Evolutionary conservation across 2,797 vertebrate genomes (phyloP).

Genomic region (Threskiornis aethiopicus): DNA sequence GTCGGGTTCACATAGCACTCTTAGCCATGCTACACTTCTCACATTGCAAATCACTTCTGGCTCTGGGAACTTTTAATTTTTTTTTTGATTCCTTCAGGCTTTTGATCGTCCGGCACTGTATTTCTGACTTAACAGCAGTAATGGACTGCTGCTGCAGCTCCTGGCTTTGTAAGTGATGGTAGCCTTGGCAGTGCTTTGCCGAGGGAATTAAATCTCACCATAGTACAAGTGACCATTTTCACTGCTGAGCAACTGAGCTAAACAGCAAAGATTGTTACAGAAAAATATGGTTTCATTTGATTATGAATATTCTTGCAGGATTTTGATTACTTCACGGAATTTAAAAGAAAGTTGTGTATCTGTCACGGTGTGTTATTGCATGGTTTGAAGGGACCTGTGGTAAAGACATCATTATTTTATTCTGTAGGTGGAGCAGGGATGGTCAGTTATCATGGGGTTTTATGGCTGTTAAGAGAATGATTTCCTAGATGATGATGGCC

Average conservation of each 20-base stretch:
- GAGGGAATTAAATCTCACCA: neutral
- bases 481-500: neutral
- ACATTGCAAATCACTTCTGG: neutral
- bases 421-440: neutral
- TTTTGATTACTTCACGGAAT: neutral
- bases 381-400: neutral
- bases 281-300: neutral
- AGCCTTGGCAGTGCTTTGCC: neutral
- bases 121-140: neutral
- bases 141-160: neutral
- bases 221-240: neutral
- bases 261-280: neutral
- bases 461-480: neutral
- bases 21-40: neutral
- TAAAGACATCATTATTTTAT: neutral
- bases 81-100: neutral
- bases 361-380: neutral
- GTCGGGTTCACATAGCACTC: rapidly evolving
- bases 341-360: neutral
- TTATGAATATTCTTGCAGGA: neutral
- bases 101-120: neutral
- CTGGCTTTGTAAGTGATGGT: neutral
- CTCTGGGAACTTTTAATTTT: neutral
- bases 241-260: neutral
- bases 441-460: neutral